Evolutionary conservation across 2,113 vertebrate genomes (phyloP).

Genomic region (Pica pica): DNA sequence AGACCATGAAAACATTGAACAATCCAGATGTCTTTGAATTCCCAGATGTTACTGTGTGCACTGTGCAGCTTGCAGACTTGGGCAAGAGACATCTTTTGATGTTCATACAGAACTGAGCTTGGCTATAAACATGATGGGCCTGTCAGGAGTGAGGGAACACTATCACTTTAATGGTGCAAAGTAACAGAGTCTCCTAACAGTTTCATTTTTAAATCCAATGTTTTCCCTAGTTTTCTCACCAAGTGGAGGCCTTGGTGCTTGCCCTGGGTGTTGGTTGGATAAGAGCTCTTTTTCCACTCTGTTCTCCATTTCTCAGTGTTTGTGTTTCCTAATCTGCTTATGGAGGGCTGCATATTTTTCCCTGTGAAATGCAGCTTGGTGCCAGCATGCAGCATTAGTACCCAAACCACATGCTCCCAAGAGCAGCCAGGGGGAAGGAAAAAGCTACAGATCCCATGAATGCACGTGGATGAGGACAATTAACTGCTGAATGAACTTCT

Average conservation of each 20-base stretch:
- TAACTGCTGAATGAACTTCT: background rate
- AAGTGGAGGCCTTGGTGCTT: background rate
- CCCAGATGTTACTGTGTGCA: background rate
- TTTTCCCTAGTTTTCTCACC: background rate
- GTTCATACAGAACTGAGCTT: background rate
- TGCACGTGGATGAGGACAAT: background rate
- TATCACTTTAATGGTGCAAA: background rate
- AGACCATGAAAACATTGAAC: background rate
- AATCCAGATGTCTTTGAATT: background rate
- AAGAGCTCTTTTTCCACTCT: background rate
- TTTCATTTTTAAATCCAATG: background rate
- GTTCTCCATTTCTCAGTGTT: background rate
- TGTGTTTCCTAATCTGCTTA: slow-evolving; percentile 3
- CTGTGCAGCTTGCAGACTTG: background rate
- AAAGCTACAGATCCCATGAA: background rate
- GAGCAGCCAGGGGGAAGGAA: background rate
- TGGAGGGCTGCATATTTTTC: background rate
- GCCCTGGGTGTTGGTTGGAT: background rate
- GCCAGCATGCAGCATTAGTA: background rate
- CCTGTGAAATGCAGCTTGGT: background rate
- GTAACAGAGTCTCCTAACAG: background rate
- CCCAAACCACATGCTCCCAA: background rate
- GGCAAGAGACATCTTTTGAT: background rate
- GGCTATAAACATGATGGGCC: background rate
- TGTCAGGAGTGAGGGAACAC: background rate